phyloP scores from a whole-genome alignment of 1,140 invertebrate genomes.

The Caenorhabditis briggsae region DNA sequence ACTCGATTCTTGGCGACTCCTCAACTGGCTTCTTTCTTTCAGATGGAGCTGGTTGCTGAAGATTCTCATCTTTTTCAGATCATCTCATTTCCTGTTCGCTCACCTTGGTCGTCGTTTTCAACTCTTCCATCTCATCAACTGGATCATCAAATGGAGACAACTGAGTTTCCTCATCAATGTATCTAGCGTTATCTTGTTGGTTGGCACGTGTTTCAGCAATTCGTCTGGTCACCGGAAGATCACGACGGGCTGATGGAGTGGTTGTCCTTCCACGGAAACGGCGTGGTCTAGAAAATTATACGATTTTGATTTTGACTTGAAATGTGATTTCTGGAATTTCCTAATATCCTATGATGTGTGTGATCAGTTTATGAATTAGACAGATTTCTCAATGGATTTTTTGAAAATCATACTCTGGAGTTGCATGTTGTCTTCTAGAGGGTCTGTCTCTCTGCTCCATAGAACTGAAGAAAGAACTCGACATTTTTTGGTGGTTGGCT shows the following conservation, averaged over 20 bases:
- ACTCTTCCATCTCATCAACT: constrained; percentile 27
- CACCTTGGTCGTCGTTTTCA: constrained; percentile 8
- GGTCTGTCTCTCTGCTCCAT: constrained; percentile 5
- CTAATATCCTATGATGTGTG: background rate
- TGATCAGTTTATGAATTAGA: background rate
- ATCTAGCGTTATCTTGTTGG: constrained; percentile 59
- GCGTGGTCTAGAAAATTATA: background rate
- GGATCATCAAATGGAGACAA: constrained; percentile 31
- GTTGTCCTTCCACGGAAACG: constrained; percentile 48
- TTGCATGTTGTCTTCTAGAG: background rate
- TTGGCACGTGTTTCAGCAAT: constrained; percentile 7
- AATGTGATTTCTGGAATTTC: too few species aligned
- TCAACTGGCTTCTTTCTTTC: constrained; percentile 1
- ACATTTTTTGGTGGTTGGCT: constrained; percentile 14
- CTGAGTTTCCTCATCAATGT: constrained; percentile 49
- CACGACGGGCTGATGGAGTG: constrained; percentile 59
- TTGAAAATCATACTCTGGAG: background rate
- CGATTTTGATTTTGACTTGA: too few species aligned
- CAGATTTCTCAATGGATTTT: background rate
- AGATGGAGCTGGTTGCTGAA: constrained; percentile 48
- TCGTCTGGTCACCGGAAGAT: constrained; percentile 50
- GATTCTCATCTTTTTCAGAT: background rate
- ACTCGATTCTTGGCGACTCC: constrained; percentile 32
- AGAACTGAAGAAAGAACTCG: constrained; percentile 31
- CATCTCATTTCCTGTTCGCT: background rate